Conservation (phyloP, 2,113 vertebrate genomes). For the Semnornis frantzii region DNA sequence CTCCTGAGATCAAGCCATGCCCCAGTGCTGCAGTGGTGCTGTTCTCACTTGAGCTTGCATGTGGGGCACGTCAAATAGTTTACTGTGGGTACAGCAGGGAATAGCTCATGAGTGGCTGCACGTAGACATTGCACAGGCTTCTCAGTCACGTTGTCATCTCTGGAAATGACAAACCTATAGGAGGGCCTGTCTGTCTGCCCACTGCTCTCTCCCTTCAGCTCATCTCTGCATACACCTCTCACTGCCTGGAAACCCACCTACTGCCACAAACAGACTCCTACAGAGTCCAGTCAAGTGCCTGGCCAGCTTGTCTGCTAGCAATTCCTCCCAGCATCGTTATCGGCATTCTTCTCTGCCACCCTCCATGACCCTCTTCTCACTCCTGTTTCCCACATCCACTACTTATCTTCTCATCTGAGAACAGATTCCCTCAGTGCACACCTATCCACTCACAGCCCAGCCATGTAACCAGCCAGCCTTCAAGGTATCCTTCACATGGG, state of each 20-base stretch:
- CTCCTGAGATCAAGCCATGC: not conserved
- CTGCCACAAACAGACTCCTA: not conserved
- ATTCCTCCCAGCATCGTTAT: not conserved
- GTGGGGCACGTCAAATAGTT: accelerated
- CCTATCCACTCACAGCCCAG: not conserved
- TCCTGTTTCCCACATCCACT: not conserved
- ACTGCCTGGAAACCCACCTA: not conserved
- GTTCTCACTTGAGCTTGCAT: not conserved
- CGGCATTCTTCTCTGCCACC: not conserved
- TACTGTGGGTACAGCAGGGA: not conserved
- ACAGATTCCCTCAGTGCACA: not conserved
- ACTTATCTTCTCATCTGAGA: not conserved
- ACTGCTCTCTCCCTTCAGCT: not conserved
- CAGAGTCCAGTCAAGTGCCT: accelerated
- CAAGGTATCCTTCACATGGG: not conserved
- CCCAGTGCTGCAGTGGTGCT: not conserved
- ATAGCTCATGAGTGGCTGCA: not conserved
- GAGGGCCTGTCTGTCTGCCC: not conserved
- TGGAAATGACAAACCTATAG: not conserved
- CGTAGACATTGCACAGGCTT: accelerated
- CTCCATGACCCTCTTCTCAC: not conserved
- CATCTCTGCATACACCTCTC: not conserved
- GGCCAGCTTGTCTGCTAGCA: not conserved
- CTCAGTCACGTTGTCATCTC: not conserved
- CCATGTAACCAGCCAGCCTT: not conserved